Conservation (phyloP, 2,888 invertebrate genomes). For the Apoda limacodes region DNA sequence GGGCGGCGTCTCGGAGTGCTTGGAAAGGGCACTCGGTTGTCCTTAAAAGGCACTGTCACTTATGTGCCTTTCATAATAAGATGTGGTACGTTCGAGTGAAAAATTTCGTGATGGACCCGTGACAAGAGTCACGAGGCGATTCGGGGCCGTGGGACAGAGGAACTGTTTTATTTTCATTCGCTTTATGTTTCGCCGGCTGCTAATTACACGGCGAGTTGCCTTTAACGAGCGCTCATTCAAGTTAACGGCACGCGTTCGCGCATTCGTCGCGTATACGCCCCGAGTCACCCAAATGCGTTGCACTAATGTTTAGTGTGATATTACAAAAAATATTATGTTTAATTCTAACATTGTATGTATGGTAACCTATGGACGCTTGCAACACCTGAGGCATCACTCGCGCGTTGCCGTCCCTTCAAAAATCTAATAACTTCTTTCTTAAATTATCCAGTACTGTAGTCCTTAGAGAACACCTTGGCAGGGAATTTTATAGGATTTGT, state of each 20-base stretch:
- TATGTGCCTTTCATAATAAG: slow-evolving; percentile 54
- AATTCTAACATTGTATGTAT: too few species aligned
- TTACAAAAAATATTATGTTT: too few species aligned
- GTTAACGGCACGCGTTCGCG: slow-evolving; percentile 44
- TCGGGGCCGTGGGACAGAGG: slow-evolving; percentile 45
- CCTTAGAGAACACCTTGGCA: too few species aligned
- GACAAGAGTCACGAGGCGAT: slow-evolving; percentile 56
- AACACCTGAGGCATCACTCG: too few species aligned
- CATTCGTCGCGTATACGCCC: slow-evolving; percentile 20
- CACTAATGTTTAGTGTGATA: too few species aligned
- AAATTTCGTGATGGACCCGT: slow-evolving; percentile 60
- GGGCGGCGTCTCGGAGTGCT: slow-evolving; percentile 18
- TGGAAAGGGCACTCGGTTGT: slow-evolving; percentile 31
- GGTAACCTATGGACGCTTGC: too few species aligned
- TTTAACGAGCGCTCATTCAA: slow-evolving; percentile 58
- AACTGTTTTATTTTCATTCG: slow-evolving; percentile 45
- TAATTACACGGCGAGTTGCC: slow-evolving; percentile 54
- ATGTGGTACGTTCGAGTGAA: slow-evolving; percentile 53
- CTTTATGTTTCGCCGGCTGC: slow-evolving; percentile 37
- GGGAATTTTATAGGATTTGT: too few species aligned
- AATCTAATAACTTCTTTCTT: too few species aligned
- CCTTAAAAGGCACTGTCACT: slow-evolving; percentile 57
- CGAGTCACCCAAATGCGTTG: slow-evolving; percentile 18
- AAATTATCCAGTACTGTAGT: too few species aligned
- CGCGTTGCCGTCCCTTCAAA: too few species aligned